phyloP scores from a whole-genome alignment of 92 coral and sea anemone species.

The Heteractis magnifica region DNA sequence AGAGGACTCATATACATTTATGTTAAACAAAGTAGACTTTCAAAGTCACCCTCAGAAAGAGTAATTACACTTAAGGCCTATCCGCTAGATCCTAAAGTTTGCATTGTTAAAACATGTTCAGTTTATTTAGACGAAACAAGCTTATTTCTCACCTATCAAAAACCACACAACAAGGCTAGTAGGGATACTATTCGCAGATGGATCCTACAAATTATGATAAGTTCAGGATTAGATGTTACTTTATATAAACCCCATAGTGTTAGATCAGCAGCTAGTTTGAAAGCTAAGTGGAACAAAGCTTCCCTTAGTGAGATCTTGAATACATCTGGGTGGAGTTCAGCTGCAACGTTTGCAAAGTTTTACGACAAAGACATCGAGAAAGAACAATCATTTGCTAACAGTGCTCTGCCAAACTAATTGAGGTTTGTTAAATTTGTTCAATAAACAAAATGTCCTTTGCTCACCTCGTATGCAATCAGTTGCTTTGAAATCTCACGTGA shows the following conservation, averaged over 20 bases:
- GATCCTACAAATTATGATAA: constrained; percentile 49
- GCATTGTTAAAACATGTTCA: constrained; percentile 38
- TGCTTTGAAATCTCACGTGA: too few relatives aligned
- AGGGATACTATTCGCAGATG: constrained; percentile 58
- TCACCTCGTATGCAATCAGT: too few relatives aligned
- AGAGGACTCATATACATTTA: constrained; percentile 19
- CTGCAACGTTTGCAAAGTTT: constrained; percentile 58
- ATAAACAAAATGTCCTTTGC: too few relatives aligned
- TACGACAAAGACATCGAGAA: constrained; percentile 48
- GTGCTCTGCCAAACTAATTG: constrained; percentile 28
- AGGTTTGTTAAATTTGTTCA: constrained; percentile 26
- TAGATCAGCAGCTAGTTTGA: constrained; percentile 51
- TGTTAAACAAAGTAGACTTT: constrained; percentile 53
- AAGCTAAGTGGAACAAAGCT: constrained; percentile 52
- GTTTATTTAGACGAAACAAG: constrained; percentile 41
- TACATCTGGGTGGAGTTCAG: constrained; percentile 57
- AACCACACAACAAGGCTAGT: constrained; percentile 56
- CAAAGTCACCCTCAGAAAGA: constrained; percentile 36
- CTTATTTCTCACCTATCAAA: constrained; percentile 57
- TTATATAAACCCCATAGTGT: constrained; percentile 62
- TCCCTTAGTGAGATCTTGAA: constrained; percentile 50
- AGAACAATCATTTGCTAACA: constrained; percentile 36
- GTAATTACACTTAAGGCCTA: constrained; percentile 37
- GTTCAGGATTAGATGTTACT: constrained; percentile 51
- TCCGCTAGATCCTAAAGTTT: constrained; percentile 36